Conservation (phyloP, 2,113 vertebrate genomes). For the Campylorhamphus procurvoides region DNA sequence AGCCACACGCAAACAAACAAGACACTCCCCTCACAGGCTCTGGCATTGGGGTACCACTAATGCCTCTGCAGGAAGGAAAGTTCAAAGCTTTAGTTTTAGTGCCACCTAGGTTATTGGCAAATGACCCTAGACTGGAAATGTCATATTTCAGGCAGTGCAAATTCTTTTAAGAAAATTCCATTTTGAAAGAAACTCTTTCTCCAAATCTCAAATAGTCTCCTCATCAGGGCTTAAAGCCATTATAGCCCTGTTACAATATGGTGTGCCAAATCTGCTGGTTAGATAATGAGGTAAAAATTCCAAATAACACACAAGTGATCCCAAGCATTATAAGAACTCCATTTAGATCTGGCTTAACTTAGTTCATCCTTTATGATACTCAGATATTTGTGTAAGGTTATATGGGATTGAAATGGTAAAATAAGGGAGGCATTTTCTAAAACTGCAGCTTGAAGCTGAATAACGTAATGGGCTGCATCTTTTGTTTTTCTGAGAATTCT, state of each 20-base stretch:
- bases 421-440: not conserved
- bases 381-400: not conserved
- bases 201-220: not conserved
- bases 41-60: not conserved
- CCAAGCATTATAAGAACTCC: not conserved
- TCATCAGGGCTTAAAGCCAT: not conserved
- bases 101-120: not conserved
- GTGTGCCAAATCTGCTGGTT: not conserved
- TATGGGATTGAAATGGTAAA: not conserved
- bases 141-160: not conserved
- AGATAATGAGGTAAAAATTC: not conserved
- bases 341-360: not conserved
- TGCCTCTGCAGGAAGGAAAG: not conserved
- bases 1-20: not conserved
- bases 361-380: not conserved
- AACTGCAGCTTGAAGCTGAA: not conserved
- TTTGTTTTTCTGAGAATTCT: not conserved
- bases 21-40: not conserved
- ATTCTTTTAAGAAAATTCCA: not conserved
- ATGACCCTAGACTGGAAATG: rapidly evolving
- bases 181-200: not conserved
- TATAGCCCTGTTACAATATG: not conserved
- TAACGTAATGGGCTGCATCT: not conserved
- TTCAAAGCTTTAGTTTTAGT: not conserved
- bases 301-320: not conserved